Evolutionary conservation across 2,888 invertebrate genomes (phyloP), one percentile per base, ranked within the genome.

Genomic region (Ichneumoninae sp.): DNA sequence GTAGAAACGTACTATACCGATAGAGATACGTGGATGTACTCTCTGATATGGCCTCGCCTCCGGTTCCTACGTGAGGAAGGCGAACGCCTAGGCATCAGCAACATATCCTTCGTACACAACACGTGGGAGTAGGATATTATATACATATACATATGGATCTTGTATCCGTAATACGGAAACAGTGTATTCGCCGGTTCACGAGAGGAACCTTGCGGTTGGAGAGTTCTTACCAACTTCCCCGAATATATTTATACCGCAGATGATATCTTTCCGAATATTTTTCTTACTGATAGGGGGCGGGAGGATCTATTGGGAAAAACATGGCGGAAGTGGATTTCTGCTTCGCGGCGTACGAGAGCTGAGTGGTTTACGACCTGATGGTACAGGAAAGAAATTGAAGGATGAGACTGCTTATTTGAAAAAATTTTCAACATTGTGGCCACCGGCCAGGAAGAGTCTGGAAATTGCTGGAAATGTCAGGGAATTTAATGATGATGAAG

Each of bases 11-110:
- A n/a, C 30, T 40, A 52, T 80, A 81, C 71, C 30, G 80, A 85
- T 44, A 71, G 79, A 76, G 75, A 33, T 85, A 85, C 85, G 85
- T 82, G 85, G 63, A 81, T 81, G 69, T 78, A 78, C 77, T 84
- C 60, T 65, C 74, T 78, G 74, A 84, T 84, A 78, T 76, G 60
- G 71, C 52, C 36, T 30, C 52, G 54, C 73, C 54, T 36, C 40
- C 52, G 52, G 66, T 52, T 81, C 16, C 74, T 78, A 76, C 81
- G 81, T 78, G 69, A 81, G 74, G 47, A 74, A 69, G 68, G 44
- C 33, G 50, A 44, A 76, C 50, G 22, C 19, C 65, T 50, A 75
- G 74, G 74, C 80, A 80, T 80, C 76, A 76, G 57, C 80, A 66
- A 76, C 75, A 65, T 78, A 77, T 70, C 68, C 52, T 33, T 36